phyloP scores from a whole-genome alignment of 2,888 invertebrate species.

The Ferdinandea cuprea region DNA sequence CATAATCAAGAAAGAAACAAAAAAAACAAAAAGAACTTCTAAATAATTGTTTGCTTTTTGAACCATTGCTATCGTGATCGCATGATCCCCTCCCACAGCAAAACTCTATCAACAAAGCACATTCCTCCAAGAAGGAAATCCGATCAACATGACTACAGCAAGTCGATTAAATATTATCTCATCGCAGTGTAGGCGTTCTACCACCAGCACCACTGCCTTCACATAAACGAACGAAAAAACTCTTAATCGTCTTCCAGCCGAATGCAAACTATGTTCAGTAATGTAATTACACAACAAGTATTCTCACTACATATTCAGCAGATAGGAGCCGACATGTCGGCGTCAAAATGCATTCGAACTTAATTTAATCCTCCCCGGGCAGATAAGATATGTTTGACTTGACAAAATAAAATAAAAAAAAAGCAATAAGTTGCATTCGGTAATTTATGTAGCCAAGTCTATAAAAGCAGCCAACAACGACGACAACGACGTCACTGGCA shows the following conservation, averaged over 20 bases:
- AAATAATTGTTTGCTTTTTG: constrained; percentile 14
- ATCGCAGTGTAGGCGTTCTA: constrained; percentile 42
- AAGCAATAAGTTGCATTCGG: constrained; percentile 49
- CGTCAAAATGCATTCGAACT: constrained; percentile 46
- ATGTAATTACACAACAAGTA: constrained; percentile 47
- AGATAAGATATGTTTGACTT: constrained; percentile 57
- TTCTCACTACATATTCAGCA: constrained; percentile 6
- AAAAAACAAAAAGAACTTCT: not conserved
- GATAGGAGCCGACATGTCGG: constrained; percentile 47
- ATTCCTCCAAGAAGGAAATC: constrained; percentile 41
- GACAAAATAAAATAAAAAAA: constrained; percentile 10
- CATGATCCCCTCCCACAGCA: constrained; percentile 8
- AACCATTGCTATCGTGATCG: constrained; percentile 3
- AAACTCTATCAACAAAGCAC: constrained; percentile 17
- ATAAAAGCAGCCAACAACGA: constrained; percentile 16
- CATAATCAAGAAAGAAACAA: not conserved
- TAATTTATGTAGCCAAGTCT: constrained; percentile 56
- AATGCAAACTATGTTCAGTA: constrained; percentile 25
- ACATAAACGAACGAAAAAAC: constrained; percentile 6
- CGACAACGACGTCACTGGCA: constrained; percentile 39
- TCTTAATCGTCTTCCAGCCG: constrained; percentile 27
- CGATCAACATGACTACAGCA: constrained; percentile 30
- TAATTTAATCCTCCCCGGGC: constrained; percentile 32
- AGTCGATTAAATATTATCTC: constrained; percentile 42
- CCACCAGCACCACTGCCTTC: constrained; percentile 33